phyloP scores from a whole-genome alignment of 2,113 vertebrate species.

The Microcebus griseorufus region DNA sequence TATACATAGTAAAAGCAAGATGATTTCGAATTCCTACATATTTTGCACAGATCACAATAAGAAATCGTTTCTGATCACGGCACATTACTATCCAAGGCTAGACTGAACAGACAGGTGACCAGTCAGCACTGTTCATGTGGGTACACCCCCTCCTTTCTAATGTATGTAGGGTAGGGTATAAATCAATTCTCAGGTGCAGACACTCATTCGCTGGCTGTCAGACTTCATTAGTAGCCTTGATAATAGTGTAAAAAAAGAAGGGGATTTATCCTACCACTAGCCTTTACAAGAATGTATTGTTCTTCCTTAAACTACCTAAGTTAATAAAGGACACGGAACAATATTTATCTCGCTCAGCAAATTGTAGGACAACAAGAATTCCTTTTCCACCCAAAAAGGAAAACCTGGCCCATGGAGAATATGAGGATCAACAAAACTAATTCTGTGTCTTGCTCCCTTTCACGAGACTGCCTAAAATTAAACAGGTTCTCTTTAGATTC shows the following conservation, averaged over 20 bases:
- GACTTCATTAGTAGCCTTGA: background rate
- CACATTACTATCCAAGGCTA: background rate
- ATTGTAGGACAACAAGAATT: slow-evolving; percentile 3
- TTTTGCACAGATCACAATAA: background rate
- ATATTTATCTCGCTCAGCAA: background rate
- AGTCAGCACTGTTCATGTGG: background rate
- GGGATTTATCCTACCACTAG: background rate
- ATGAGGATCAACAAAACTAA: background rate
- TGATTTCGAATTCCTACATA: background rate
- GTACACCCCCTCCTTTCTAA: background rate
- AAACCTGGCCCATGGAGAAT: background rate
- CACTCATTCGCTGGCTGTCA: background rate
- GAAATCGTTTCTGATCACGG: background rate
- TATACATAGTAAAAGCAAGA: background rate
- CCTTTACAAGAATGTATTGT: background rate
- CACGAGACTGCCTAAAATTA: background rate
- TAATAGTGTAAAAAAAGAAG: background rate
- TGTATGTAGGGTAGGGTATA: background rate
- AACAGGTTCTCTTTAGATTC: background rate
- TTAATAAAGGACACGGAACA: background rate
- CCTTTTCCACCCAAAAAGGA: background rate
- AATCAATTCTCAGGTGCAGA: background rate
- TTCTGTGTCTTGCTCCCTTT: background rate
- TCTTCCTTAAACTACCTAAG: background rate
- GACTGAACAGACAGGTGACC: background rate